Base-by-base conservation (phyloP, 1,140 invertebrate species). In the Goniozus legneri region DNA sequence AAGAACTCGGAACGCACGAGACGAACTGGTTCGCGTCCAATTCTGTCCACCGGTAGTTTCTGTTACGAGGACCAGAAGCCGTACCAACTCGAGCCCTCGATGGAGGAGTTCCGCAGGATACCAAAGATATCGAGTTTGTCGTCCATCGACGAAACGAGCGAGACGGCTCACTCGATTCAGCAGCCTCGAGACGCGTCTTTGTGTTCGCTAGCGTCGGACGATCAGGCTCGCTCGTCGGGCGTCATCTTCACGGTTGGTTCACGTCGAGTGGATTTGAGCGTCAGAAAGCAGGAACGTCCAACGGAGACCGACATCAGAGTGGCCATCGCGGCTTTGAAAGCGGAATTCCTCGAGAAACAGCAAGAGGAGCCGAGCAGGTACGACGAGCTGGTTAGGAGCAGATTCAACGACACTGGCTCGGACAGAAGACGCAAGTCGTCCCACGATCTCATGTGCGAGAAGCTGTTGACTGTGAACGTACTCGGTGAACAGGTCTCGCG, bases 1-100 rank as follows among this genome's bases (percentile, higher is more conserved):
- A 79, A 79, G 38, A 89, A 86, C 53, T 86, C 82, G 19, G 78
- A 86, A 55, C 71, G 86, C 19, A 84, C 87, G 44, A 72, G 86
- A 16, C 76, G 84, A 40, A 85, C 80, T 42, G 84, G 84, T 15
- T 79, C 79, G 0, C 71, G 77, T 14, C 79, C 79, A 19, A 63
- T 80, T 8, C 54, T 80, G 1, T 75, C 78, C 0, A 64, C 63
- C 0, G 62, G 54, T 1, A 73, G 71, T 32, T 67, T 75, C 37
- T 62, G 8, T 13, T 46, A 44, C 46, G 71, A 73, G 15, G 73
- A 75, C 0, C 62, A 61, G 6, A 10, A 10, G 4, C 4, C 24
- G 10, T 4, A 4, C 4, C 4, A 27, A 27, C 24, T 27, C 4
- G 4, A 27, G 10, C 24, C 24, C 4, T 4, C 4, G 10, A 10